A percentile compares a stretch with the other conserved stretches of the same genome.
Conservation (phyloP, 2,888 invertebrate species). For the Polymixis flavicincta region DNA sequence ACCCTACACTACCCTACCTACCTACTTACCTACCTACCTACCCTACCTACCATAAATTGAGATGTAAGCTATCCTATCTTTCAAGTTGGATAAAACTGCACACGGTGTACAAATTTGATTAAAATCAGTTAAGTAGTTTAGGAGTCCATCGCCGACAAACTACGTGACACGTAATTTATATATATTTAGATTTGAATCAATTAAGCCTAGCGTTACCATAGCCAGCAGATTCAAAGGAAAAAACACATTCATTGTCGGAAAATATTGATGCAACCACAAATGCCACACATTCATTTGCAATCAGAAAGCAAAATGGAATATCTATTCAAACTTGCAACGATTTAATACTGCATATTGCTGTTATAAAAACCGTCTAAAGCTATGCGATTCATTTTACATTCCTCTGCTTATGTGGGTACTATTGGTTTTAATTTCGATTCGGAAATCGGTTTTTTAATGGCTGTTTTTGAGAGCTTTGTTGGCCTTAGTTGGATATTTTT, state of each 20-base stretch:
- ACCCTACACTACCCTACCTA: too few relatives aligned
- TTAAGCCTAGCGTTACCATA: not conserved
- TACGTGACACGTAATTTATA: too few relatives aligned
- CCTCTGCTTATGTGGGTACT: constrained; percentile 3
- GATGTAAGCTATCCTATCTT: too few relatives aligned
- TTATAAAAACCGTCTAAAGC: constrained; percentile 19
- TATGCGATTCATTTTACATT: constrained; percentile 33
- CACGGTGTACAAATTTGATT: too few relatives aligned
- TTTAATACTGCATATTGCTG: constrained; percentile 40
- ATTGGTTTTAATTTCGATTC: constrained; percentile 25
- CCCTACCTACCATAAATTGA: too few relatives aligned
- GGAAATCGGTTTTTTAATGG: not conserved
- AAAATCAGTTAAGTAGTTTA: too few relatives aligned
- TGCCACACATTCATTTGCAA: not conserved
- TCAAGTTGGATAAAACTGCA: too few relatives aligned
- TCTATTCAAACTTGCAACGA: not conserved
- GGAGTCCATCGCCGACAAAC: too few relatives aligned
- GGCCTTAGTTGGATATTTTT: not conserved
- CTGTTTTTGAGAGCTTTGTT: not conserved
- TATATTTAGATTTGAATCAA: not conserved
- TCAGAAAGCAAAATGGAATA: not conserved
- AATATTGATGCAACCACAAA: not conserved
- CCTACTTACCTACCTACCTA: too few relatives aligned
- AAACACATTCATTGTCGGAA: not conserved
- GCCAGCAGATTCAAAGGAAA: not conserved